phyloP scores from a whole-genome alignment of 2,888 invertebrate species.

The Prenolepis imparis region DNA sequence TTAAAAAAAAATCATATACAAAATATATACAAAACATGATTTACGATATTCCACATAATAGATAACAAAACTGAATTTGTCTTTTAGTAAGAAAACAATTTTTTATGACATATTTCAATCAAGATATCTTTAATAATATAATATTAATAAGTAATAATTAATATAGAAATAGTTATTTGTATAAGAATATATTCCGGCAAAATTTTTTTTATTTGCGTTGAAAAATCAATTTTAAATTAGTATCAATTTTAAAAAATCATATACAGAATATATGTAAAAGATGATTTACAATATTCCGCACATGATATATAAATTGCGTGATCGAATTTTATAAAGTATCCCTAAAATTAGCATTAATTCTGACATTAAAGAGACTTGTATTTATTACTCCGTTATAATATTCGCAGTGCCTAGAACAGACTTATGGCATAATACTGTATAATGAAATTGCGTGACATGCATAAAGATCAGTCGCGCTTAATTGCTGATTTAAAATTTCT shows the following conservation, averaged over 20 bases:
- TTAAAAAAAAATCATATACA: not conserved
- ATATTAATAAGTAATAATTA: not conserved
- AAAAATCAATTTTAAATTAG: not conserved
- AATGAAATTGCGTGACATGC: slow-evolving; percentile 7
- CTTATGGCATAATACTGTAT: not conserved
- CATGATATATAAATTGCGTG: not conserved
- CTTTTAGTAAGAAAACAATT: too few species aligned
- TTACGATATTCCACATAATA: not conserved
- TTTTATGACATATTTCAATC: too few species aligned
- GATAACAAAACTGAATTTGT: too few species aligned
- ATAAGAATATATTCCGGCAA: not conserved
- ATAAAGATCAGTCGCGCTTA: not conserved
- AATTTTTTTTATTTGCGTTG: too few species aligned
- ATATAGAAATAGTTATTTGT: not conserved
- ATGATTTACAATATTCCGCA: not conserved
- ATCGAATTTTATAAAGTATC: not conserved
- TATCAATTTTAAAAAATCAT: not conserved
- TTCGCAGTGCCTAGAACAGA: not conserved
- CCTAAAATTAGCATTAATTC: not conserved
- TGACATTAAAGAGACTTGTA: not conserved
- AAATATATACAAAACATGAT: not conserved
- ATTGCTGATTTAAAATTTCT: slow-evolving; percentile 23
- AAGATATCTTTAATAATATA: not conserved
- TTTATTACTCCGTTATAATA: not conserved
- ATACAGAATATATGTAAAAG: not conserved